phyloP scores from a whole-genome alignment of 2,888 invertebrate species.

The Syrphus vitripennis region DNA sequence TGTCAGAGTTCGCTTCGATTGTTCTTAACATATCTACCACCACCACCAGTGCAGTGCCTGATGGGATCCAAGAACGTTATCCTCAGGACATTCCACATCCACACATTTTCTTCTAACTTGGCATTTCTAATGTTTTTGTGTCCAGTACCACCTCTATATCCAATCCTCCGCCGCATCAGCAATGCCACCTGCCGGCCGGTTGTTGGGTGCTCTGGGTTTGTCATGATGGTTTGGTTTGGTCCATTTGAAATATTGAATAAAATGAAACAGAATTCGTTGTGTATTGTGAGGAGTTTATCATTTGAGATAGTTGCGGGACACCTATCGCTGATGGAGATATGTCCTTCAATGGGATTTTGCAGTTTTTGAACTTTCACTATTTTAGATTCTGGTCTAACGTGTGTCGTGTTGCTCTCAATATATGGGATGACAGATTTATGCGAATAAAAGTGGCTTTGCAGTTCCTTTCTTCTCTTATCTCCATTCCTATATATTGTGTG shows the following conservation, averaged over 20 bases:
- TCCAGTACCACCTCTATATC: neutral
- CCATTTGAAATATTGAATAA: slow-evolving; percentile 51
- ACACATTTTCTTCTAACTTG: neutral
- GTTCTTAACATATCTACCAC: slow-evolving; percentile 32
- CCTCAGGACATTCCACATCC: slow-evolving; percentile 30
- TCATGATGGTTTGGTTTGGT: slow-evolving; percentile 12
- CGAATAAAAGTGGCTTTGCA: slow-evolving; percentile 60
- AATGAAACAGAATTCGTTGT: slow-evolving; percentile 37
- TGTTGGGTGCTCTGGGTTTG: neutral
- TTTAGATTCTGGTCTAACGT: neutral
- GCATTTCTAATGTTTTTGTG: slow-evolving; percentile 2
- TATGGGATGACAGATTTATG: slow-evolving; percentile 59
- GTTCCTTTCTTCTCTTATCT: slow-evolving; percentile 21
- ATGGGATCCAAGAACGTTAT: slow-evolving; percentile 9
- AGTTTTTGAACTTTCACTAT: slow-evolving; percentile 25
- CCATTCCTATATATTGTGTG: neutral
- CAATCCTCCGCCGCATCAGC: neutral
- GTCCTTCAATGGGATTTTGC: slow-evolving; percentile 9
- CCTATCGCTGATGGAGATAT: slow-evolving; percentile 34
- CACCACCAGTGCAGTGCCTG: neutral
- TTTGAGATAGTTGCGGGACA: slow-evolving; percentile 33
- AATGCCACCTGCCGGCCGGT: neutral
- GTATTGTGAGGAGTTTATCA: slow-evolving; percentile 61
- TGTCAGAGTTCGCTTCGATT: slow-evolving; percentile 48
- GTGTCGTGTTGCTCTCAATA: slow-evolving; percentile 27